A percentile compares a stretch with the other conserved stretches of the same genome.
These are phyloP conservation scores for Rhizoglyphus robini DNA, from an alignment of 1,140 invertebrate species.

Conservation along the genomic window DNA sequence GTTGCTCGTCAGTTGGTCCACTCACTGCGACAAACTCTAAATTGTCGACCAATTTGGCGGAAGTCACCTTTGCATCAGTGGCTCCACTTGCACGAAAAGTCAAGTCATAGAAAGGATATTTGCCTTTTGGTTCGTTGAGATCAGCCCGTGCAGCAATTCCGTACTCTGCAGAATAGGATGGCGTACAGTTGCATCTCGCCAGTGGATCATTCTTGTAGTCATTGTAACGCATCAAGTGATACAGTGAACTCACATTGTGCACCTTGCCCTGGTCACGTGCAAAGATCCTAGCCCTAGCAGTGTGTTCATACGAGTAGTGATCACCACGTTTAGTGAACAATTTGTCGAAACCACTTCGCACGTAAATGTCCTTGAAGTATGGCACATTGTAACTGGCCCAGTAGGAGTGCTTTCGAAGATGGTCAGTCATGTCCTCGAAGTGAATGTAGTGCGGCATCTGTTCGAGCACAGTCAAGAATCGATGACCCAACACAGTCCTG, in stretches of 20 bases:
- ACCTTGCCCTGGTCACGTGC: conserved; percentile 32
- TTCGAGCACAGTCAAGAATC: conserved; percentile 59
- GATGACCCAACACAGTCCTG: no score
- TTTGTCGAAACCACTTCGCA: conserved; percentile 41
- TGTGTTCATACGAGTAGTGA: conserved; percentile 39
- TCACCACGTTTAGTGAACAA: conserved; percentile 49
- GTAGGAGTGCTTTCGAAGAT: conserved; percentile 49
- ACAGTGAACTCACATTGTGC: conserved; percentile 29
- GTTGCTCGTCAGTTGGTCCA: neutral
- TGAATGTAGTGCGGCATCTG: conserved; percentile 55
- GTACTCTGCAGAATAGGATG: conserved; percentile 19
- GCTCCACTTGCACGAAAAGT: neutral
- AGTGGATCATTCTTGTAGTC: conserved; percentile 24
- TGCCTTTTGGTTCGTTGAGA: conserved; percentile 23
- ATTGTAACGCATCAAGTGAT: conserved; percentile 35
- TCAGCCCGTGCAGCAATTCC: conserved; percentile 23
- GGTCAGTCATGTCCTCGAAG: conserved; percentile 49
- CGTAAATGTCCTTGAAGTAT: conserved; percentile 49
- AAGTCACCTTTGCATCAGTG: conserved; percentile 14
- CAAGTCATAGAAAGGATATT: conserved; percentile 9
- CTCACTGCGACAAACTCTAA: neutral
- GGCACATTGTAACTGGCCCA: conserved; percentile 68
- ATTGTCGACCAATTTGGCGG: neutral
- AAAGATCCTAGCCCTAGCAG: conserved; percentile 35
- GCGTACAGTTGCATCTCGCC: conserved; percentile 23